Percentiles rank a stretch among this genome's conserved stretches.
Conservation (phyloP, 2,888 invertebrate species). For the Plebejus melissa region DNA sequence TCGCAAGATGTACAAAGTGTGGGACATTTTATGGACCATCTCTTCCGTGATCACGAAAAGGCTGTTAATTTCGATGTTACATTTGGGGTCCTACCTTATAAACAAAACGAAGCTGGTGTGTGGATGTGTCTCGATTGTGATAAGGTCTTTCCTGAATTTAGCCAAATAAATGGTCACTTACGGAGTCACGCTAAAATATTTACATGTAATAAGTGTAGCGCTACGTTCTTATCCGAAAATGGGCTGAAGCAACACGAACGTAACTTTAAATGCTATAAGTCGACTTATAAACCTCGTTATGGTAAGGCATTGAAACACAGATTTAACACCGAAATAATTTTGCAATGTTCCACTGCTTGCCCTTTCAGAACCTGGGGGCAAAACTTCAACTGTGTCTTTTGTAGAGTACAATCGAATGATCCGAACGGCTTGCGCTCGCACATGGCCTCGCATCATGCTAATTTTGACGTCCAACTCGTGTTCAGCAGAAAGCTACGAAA, state of each 20-base stretch:
- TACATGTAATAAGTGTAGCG: constrained; percentile 68
- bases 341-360: constrained; percentile 68
- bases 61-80: constrained; percentile 64
- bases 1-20: constrained; percentile 52
- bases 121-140: constrained; percentile 70
- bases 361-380: constrained; percentile 72
- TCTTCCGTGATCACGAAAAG: constrained; percentile 57
- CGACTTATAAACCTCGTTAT: constrained; percentile 65
- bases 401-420: constrained; percentile 67
- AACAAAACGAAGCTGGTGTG: constrained; percentile 55
- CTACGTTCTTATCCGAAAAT: constrained; percentile 65
- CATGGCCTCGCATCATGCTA: constrained; percentile 64
- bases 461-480: constrained; percentile 63
- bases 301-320: constrained; percentile 66
- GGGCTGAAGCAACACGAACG: constrained; percentile 65
- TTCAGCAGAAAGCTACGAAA: constrained; percentile 67
- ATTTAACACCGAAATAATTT: constrained; percentile 67
- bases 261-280: constrained; percentile 66
- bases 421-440: constrained; percentile 66
- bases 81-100: constrained; percentile 67
- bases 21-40: constrained; percentile 62
- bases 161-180: constrained; percentile 66
- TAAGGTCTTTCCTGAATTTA: constrained; percentile 62
- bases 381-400: constrained; percentile 69
- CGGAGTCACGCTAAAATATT: constrained; percentile 66